These are phyloP conservation scores for Drosophila eugracilis DNA, from an alignment of 1,140 invertebrate genomes.

Conservation along the genomic window DNA sequence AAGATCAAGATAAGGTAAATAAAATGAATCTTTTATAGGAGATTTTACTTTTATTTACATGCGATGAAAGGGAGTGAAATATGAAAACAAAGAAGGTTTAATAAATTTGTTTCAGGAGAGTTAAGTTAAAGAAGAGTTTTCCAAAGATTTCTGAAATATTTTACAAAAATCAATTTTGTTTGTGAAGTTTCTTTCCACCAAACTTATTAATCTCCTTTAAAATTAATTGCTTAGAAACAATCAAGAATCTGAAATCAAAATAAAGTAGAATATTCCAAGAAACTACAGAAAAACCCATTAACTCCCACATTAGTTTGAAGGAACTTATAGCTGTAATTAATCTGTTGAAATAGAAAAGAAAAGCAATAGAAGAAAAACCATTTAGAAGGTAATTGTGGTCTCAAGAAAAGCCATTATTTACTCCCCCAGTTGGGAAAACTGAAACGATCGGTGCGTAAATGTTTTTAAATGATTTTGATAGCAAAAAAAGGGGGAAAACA, in stretches of 20 bases:
- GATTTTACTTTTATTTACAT: too few species aligned
- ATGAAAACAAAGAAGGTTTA: too few species aligned
- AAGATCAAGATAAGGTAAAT: background rate
- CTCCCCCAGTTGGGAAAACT: slow-evolving; percentile 20
- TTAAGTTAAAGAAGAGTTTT: too few species aligned
- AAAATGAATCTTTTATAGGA: too few species aligned
- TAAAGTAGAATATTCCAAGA: background rate
- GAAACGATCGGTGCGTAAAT: slow-evolving; percentile 33
- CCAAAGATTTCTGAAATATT: too few species aligned
- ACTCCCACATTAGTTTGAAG: slow-evolving; percentile 22
- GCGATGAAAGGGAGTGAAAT: too few species aligned
- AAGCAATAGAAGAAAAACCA: background rate
- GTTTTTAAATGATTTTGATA: slow-evolving; percentile 33
- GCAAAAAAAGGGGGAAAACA: too few species aligned
- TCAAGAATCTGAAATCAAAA: background rate
- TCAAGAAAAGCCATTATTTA: slow-evolving; percentile 6
- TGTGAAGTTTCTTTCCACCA: too few species aligned
- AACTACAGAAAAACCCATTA: slow-evolving; percentile 4
- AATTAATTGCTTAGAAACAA: background rate
- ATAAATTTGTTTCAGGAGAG: too few species aligned
- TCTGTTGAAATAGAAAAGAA: slow-evolving; percentile 7
- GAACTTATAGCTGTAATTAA: slow-evolving; percentile 22
- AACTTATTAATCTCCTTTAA: background rate
- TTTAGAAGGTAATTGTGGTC: slow-evolving; percentile 18
- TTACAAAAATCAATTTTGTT: too few species aligned